Evolutionary conservation across 1,140 invertebrate species (phyloP).

Genomic region (Bombyx mori): DNA sequence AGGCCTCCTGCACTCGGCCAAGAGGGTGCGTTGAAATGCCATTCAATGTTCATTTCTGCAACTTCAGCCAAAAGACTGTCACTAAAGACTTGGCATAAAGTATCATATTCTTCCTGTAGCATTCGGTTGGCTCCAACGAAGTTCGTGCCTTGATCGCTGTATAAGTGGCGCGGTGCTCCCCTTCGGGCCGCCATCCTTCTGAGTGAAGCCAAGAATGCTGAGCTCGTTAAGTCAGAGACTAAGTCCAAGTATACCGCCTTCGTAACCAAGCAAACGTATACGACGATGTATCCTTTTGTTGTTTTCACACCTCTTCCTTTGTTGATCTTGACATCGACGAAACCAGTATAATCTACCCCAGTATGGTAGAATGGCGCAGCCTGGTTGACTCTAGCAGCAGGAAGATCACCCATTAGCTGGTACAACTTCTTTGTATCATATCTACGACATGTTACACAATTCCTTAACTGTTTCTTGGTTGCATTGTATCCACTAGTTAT

Average conservation of each 20-base stretch:
- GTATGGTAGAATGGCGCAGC: not conserved
- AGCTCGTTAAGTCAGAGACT: not conserved
- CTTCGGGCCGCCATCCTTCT: not conserved
- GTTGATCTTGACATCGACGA: not conserved
- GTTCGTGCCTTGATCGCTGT: not conserved
- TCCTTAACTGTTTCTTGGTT: not conserved
- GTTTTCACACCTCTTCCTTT: not conserved
- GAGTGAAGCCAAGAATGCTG: not conserved
- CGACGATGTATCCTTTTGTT: not conserved
- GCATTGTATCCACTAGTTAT: not conserved
- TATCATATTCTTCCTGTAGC: slow-evolving; percentile 1
- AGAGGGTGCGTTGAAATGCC: not conserved
- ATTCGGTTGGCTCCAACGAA: slow-evolving; percentile 1
- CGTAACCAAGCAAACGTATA: not conserved
- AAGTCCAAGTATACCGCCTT: not conserved
- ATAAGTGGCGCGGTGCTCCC: not conserved
- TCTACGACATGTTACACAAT: not conserved
- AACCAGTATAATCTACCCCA: not conserved
- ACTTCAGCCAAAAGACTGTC: not conserved
- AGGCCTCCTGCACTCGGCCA: not conserved
- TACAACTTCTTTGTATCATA: not conserved
- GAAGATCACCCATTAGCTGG: not conserved
- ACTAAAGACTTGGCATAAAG: not conserved
- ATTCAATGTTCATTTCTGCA: not conserved
- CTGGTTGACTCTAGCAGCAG: not conserved